These are phyloP conservation scores for Coracopsis vasa DNA, from an alignment of 2,113 vertebrate genomes.

Conservation along the genomic window DNA sequence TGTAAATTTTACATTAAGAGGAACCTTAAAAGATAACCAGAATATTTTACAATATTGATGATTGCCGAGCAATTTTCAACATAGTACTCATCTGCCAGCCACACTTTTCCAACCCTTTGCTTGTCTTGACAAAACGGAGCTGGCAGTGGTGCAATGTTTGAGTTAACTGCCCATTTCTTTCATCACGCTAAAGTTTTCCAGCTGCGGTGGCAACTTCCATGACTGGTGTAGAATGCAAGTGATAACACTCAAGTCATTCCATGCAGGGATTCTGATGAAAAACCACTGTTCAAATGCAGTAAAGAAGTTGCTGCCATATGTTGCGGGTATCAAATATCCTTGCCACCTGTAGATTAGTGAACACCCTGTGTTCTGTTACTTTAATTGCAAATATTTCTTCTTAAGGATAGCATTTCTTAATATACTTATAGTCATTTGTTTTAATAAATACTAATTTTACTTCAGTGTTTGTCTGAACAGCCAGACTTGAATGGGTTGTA, in stretches of 20 bases:
- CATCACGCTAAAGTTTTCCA: neutral
- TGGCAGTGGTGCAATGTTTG: neutral
- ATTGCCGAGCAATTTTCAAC: neutral
- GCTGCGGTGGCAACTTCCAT: neutral
- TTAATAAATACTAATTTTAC: neutral
- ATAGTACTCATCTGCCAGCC: neutral
- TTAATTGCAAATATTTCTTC: constrained; percentile 12
- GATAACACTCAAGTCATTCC: neutral
- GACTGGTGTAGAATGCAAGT: neutral
- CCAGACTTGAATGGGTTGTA: neutral
- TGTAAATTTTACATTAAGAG: neutral
- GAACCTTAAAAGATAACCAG: neutral
- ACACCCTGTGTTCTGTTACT: neutral
- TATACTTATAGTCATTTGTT: constrained; percentile 5
- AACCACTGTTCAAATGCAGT: neutral
- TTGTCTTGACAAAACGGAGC: neutral
- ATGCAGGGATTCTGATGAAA: neutral
- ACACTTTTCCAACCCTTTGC: neutral
- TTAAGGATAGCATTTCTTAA: neutral
- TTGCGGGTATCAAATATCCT: neutral
- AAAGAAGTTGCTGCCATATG: neutral
- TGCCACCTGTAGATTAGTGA: neutral
- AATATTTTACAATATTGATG: neutral
- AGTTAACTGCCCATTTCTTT: neutral
- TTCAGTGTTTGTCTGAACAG: neutral